Base-by-base conservation (phyloP, 2,888 invertebrate species). In the Gymnoscelis rufifasciata region DNA sequence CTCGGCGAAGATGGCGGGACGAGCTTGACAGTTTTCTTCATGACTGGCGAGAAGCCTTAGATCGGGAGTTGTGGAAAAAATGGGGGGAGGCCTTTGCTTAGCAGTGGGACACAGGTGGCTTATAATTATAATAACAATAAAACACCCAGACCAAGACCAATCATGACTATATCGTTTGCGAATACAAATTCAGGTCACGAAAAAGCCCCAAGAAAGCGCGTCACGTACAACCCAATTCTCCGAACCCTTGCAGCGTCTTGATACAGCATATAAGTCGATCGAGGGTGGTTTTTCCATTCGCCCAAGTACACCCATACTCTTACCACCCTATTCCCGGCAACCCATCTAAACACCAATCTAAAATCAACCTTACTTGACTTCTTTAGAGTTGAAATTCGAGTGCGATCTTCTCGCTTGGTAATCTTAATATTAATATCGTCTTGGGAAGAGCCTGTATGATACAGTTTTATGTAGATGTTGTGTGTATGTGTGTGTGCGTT, bases 261-360 rank as follows among this genome's bases (percentile, higher is more conserved):
- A 84, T 83, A 86, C 83, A 84, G 78, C 83, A 82, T 83, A 87
- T 84, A 87, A 87, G 87, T 87, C 86, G 87, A 87, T 87, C 83
- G 83, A 81, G 79, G 87, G 88, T 83, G 84, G 83, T 83, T 83
- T 82, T 87, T 86, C 80, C 87, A 84, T 81, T 86, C 80, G 60
- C 83, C 87, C 79, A 83, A 79, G 86, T 74, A 68, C 68, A 79
- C 81, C 66, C 83, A 78, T 62, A 64, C 82, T 60, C 54, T 56
- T 59, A 57, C 54, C 56, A 60, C 63, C 56, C 63, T 33, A 12
- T 33, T 14, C 5, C 56, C 55, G 23, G 47, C 50, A 62, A 35
- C 35, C 41, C 38, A n/a, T 23, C 26, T 31, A 13, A 14, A n/a
- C 43, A 7, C 46, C 59, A 58, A 35, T 11, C 33, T 14, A 60